Conservation (phyloP, 1,140 invertebrate species). For the Caenorhabditis elegans region DNA sequence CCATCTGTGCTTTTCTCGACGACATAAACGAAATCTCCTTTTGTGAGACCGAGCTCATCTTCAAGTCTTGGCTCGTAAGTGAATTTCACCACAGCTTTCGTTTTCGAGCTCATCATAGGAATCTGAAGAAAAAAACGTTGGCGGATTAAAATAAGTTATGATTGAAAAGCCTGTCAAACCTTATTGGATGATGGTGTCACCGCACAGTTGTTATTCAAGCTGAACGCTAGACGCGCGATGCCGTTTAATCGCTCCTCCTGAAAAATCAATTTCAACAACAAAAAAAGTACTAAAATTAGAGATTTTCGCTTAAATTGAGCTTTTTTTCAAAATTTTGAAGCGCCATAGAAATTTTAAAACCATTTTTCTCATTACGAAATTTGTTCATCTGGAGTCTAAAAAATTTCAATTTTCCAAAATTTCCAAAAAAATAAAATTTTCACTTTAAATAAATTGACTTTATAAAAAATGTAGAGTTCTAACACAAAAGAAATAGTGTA, state of each 20-base stretch:
- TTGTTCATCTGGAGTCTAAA: no score
- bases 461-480: no score
- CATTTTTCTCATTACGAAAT: no score
- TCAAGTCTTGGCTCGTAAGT: slow-evolving; percentile 95
- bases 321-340: no score
- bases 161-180: not conserved
- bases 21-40: slow-evolving; percentile 80
- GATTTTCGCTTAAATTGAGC: no score
- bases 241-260: slow-evolving; percentile 1
- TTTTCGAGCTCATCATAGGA: slow-evolving; percentile 71
- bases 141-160: no score
- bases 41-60: slow-evolving; percentile 87
- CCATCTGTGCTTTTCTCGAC: slow-evolving; percentile 98
- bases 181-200: slow-evolving; percentile 1
- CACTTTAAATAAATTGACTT: no score
- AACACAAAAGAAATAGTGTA: no score
- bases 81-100: slow-evolving; percentile 87
- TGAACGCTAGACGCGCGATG: not conserved
- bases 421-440: no score
- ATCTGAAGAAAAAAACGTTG: not conserved
- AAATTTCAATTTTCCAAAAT: no score
- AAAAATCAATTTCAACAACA: not conserved
- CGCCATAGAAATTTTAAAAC: no score
- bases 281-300: not conserved
- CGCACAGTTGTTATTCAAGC: not conserved